Percentiles rank a stretch among this genome's conserved stretches.
phyloP scores from a whole-genome alignment of 2,797 vertebrate genomes.

The Bucorvus abyssinicus region DNA sequence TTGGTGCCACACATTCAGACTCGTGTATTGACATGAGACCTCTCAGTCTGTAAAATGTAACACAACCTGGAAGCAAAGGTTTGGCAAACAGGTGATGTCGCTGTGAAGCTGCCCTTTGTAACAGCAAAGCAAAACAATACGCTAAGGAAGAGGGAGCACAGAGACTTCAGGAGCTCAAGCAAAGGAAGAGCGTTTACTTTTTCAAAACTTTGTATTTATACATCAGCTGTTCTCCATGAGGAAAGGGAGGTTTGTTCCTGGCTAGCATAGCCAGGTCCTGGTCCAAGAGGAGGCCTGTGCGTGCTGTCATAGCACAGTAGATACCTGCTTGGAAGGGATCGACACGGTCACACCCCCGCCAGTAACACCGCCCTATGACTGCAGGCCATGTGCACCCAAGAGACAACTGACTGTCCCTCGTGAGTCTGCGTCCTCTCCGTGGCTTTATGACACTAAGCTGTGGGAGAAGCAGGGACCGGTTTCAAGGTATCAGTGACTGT shows the following conservation, averaged over 20 bases:
- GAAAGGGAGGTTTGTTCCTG: not conserved
- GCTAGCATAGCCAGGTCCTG: not conserved
- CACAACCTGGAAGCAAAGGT: not conserved
- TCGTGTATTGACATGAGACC: not conserved
- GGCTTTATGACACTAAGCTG: not conserved
- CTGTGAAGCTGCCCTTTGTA: not conserved
- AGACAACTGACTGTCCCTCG: not conserved
- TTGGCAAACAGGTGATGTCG: not conserved
- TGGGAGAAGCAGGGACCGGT: not conserved
- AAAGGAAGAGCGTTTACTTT: not conserved
- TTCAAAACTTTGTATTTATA: not conserved
- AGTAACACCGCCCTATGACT: rapidly evolving
- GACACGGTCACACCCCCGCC: rapidly evolving
- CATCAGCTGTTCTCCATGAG: not conserved
- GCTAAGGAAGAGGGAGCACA: not conserved
- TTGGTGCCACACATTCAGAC: not conserved
- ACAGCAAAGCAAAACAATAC: not conserved
- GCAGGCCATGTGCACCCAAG: rapidly evolving
- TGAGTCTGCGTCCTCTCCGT: rapidly evolving
- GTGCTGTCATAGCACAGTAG: not conserved
- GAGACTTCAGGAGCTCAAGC: not conserved
- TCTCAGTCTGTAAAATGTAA: not conserved
- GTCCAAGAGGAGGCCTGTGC: not conserved
- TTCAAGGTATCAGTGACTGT: not conserved
- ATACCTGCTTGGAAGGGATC: not conserved